phyloP scores from a whole-genome alignment of 2,888 invertebrate species.

The Pimpla rufipes region DNA sequence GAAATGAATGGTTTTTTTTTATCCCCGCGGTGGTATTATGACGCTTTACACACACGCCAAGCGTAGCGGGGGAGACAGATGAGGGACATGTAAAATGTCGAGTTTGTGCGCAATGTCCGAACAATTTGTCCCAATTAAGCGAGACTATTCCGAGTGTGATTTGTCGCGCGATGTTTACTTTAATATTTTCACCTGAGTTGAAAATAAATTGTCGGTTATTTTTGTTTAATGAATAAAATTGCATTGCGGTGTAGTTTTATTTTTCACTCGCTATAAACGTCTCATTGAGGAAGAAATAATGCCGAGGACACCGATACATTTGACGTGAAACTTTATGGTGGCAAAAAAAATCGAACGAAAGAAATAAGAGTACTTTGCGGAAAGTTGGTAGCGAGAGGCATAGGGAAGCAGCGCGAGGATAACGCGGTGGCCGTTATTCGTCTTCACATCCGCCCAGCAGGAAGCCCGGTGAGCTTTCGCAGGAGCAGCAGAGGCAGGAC shows the following conservation, averaged over 20 bases:
- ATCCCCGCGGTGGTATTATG: no score
- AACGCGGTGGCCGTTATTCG: conserved; percentile 56
- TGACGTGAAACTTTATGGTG: conserved; percentile 25
- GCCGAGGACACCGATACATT: conserved; percentile 25
- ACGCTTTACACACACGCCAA: no score
- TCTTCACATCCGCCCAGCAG: conserved; percentile 32
- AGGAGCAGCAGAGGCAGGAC: conserved; percentile 32
- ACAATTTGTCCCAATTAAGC: no score
- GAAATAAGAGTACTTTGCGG: conserved; percentile 18
- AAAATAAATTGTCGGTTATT: no score
- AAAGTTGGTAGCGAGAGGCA: conserved; percentile 51
- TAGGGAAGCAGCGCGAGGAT: conserved; percentile 47
- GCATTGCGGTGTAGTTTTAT: neutral
- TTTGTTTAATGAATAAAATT: no score
- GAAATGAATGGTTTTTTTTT: neutral
- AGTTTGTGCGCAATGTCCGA: no score
- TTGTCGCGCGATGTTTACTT: no score
- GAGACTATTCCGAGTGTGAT: no score
- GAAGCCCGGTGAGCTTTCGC: conserved; percentile 38
- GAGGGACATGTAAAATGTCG: no score
- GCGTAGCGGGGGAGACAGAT: no score
- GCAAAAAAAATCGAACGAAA: neutral
- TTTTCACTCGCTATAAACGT: neutral
- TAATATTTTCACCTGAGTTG: no score
- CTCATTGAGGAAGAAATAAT: neutral